Percentiles rank a stretch among this genome's conserved stretches.
Conservation (phyloP, 2,113 vertebrate genomes). For the Butastur rufipennis region DNA sequence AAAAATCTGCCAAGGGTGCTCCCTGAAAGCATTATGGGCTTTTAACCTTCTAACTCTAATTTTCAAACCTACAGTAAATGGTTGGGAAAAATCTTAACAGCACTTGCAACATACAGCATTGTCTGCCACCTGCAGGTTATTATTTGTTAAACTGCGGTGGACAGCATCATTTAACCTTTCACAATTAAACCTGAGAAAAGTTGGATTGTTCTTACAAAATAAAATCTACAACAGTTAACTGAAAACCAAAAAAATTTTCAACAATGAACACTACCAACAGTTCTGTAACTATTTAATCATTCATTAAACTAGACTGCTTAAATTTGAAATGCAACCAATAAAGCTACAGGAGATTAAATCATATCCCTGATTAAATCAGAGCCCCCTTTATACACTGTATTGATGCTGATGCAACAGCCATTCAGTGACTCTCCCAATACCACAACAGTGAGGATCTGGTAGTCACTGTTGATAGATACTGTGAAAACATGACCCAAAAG, state of each 20-base stretch:
- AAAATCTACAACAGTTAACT: background rate
- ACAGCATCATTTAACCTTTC: background rate
- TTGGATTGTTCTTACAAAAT: background rate
- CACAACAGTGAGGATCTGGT: background rate
- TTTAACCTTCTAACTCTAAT: background rate
- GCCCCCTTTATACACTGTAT: background rate
- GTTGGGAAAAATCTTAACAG: background rate
- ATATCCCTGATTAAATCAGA: background rate
- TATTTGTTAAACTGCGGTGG: background rate
- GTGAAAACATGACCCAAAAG: background rate
- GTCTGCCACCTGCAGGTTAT: conserved; percentile 33
- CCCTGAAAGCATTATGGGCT: background rate
- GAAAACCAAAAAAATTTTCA: background rate
- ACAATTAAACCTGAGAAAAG: background rate
- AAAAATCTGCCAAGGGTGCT: background rate
- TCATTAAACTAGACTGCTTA: background rate
- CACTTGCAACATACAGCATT: background rate
- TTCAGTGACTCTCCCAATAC: background rate
- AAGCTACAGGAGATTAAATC: background rate
- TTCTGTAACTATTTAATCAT: background rate
- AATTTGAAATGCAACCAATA: background rate
- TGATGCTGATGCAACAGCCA: background rate
- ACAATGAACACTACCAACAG: background rate
- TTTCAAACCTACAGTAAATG: background rate
- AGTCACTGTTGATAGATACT: background rate